Evolutionary conservation across 2,888 invertebrate genomes (phyloP).

Genomic region (Megamerina dolium): DNA sequence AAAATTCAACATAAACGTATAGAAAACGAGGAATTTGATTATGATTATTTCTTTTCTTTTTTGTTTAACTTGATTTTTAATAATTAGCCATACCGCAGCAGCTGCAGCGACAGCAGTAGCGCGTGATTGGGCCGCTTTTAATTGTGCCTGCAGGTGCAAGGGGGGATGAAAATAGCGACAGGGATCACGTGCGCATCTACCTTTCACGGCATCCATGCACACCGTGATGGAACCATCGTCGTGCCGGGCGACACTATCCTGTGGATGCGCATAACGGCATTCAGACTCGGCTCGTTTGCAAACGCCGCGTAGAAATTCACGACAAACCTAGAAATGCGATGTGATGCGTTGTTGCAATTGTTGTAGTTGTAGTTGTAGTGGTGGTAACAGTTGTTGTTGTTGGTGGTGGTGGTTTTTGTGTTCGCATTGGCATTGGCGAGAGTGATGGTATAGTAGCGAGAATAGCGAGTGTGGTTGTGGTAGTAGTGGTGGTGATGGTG

Average conservation of each 20-base stretch:
- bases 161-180: conserved; percentile 99
- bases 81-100: conserved; percentile 57
- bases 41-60: not conserved
- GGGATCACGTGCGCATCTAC: conserved; percentile 98
- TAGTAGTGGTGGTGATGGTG: conserved; percentile 31
- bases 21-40: not conserved
- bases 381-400: conserved; percentile 29
- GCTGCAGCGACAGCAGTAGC: conserved; percentile 75
- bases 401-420: conserved; percentile 15
- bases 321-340: conserved; percentile 71
- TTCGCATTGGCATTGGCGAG: conserved; percentile 9
- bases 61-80: conserved; percentile 15
- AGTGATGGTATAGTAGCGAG: no score
- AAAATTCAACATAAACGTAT: no score
- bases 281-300: conserved; percentile 96
- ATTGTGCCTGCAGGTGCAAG: conserved; percentile 98
- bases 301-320: conserved; percentile 97
- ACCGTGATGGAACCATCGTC: conserved; percentile 98
- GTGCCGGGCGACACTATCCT: conserved; percentile 92
- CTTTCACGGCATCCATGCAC: conserved; percentile 99
- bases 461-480: conserved; percentile 19
- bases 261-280: conserved; percentile 99
- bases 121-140: conserved; percentile 96
- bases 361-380: conserved; percentile 28
- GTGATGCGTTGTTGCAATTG: not conserved